These are phyloP conservation scores for Drosophila pseudoananassae DNA, from an alignment of 1,140 invertebrate genomes.

Conservation along the genomic window DNA sequence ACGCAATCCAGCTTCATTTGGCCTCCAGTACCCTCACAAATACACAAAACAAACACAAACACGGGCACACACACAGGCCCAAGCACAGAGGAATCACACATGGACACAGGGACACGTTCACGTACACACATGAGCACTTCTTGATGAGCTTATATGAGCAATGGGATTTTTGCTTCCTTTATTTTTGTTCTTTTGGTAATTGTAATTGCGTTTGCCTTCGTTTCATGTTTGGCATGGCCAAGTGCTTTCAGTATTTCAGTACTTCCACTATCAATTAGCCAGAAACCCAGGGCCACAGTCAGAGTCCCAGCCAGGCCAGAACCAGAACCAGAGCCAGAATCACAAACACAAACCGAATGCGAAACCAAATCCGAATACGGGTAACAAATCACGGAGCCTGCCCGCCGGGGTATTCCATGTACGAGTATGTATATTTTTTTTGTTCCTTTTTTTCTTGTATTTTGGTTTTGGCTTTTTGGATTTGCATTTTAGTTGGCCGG, in stretches of 20 bases:
- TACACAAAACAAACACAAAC: conserved; percentile 10
- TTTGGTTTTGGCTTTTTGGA: conserved; percentile 4
- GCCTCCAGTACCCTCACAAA: conserved; percentile 4
- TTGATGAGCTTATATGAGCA: conserved; percentile 62
- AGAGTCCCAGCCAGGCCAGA: not conserved
- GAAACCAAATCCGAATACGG: not conserved
- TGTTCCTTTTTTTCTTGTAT: not conserved
- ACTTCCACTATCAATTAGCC: conserved; percentile 36
- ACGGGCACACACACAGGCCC: conserved; percentile 21
- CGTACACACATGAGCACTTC: conserved; percentile 39
- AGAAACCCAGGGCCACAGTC: conserved; percentile 10
- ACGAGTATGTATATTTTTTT: not conserved
- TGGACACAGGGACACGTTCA: not conserved
- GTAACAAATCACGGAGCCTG: conserved; percentile 8
- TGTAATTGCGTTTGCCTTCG: conserved; percentile 66
- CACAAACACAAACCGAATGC: not conserved
- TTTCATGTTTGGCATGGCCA: conserved; percentile 26
- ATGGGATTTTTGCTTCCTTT: conserved; percentile 40
- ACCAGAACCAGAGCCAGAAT: not conserved
- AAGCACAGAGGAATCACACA: not conserved
- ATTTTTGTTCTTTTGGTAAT: conserved; percentile 62
- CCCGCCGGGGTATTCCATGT: conserved; percentile 1
- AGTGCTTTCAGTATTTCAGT: conserved; percentile 31
- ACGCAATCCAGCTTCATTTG: conserved; percentile 24
- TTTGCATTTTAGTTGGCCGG: conserved; percentile 1